Evolutionary conservation across 2,888 invertebrate genomes (phyloP), one percentile per base, ranked within the genome.

Genomic region (Melangyna quadrimaculata): DNA sequence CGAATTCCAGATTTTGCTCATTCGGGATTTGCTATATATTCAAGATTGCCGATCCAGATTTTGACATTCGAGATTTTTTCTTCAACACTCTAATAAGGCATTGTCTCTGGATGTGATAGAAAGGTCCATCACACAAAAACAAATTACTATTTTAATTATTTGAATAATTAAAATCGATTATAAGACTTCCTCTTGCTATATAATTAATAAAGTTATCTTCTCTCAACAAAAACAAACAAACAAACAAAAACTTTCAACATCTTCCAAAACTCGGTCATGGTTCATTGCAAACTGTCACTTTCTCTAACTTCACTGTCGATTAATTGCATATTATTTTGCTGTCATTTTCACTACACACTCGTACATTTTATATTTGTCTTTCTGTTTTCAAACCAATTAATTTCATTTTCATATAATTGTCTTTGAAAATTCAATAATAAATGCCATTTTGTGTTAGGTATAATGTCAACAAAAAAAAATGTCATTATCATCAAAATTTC

Each of bases 121-220:
- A 51, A 24, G 14, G 3, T 19, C 19, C 10, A 19, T 19, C 19
- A 19, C 9, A n/a, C n/a, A n/a, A 4, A 19, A 9, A 45, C 2
- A 22, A 22, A 6, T 24, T 48, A 14, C 51, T 14, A 3, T 14
- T 24, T 24, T 8, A 51, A n/a, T n/a, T 51, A 51, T 51, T 51
- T 1, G n/a, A 24, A 24, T 17, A 17, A 17, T 40, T 40, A 63
- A 63, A 40, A 69, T 82, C 65, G 27, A 37, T 82, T 82, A 78
- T 29, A 48, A 73, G n/a, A n/a, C n/a, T n/a, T n/a, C 63, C 63
- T 73, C 78, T 73, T 78, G 43, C 17, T 78, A 61, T 78, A 61
- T 82, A 82, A 82, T 73, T 82, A 78, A 78, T 83, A 83, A 78
- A 83, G 82, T 83, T 78, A 55, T 83, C 17, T 27, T 7, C n/a